phyloP scores from a whole-genome alignment of 2,888 invertebrate species.

The Orgyia antiqua region DNA sequence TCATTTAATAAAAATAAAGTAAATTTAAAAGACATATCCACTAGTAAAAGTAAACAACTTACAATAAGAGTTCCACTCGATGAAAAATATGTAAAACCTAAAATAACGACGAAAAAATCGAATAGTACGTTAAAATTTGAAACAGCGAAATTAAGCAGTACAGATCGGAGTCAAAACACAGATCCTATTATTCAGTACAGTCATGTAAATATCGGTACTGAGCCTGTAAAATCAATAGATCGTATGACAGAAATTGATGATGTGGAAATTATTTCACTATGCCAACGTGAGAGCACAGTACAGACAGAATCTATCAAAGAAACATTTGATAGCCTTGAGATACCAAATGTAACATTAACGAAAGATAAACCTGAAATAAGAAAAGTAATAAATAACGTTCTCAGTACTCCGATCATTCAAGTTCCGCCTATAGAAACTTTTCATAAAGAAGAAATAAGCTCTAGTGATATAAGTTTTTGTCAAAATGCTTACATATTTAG shows the following conservation, averaged over 20 bases:
- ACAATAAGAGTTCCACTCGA: constrained; percentile 52
- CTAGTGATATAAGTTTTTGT: constrained; percentile 29
- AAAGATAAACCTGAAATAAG: constrained; percentile 49
- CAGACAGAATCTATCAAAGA: constrained; percentile 37
- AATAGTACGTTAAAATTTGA: background rate
- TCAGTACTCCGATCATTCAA: constrained; percentile 18
- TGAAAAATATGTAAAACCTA: constrained; percentile 24
- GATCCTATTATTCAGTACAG: constrained; percentile 23
- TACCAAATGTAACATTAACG: constrained; percentile 63
- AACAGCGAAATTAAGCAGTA: constrained; percentile 11
- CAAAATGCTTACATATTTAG: constrained; percentile 53
- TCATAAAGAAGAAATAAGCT: constrained; percentile 28
- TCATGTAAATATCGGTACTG: constrained; percentile 39
- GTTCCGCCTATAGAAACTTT: constrained; percentile 9
- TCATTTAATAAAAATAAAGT: constrained; percentile 24
- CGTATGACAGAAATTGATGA: constrained; percentile 39
- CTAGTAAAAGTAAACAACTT: constrained; percentile 31
- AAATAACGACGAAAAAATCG: constrained; percentile 1
- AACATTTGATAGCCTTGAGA: constrained; percentile 55
- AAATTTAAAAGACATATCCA: constrained; percentile 28
- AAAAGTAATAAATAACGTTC: constrained; percentile 34
- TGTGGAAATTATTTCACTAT: constrained; percentile 25
- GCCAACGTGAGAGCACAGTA: constrained; percentile 27
- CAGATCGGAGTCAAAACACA: constrained; percentile 22
- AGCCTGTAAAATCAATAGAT: constrained; percentile 32